Evolutionary conservation across 2,888 invertebrate species (phyloP).

Genomic region (Microctonus hyperodae): DNA sequence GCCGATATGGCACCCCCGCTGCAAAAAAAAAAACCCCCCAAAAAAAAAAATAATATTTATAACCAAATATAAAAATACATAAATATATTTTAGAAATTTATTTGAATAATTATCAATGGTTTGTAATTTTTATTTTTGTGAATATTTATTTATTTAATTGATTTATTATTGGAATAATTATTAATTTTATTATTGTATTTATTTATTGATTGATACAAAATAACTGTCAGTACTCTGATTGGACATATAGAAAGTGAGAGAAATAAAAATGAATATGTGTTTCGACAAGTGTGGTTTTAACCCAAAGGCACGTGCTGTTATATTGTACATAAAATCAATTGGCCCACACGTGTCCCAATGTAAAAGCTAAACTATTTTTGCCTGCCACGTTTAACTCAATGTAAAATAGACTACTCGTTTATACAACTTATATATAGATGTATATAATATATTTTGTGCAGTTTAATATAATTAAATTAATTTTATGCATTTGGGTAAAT

Average conservation of each 20-base stretch:
- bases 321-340: slow-evolving; percentile 45
- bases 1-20: slow-evolving; percentile 58
- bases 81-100: no score
- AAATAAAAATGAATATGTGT: slow-evolving; percentile 39
- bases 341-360: slow-evolving; percentile 37
- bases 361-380: slow-evolving; percentile 26
- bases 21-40: slow-evolving; percentile 36
- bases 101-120: no score
- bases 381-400: slow-evolving; percentile 30
- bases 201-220: background rate
- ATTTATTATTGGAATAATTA: background rate
- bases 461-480: slow-evolving; percentile 26
- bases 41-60: background rate
- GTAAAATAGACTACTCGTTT: slow-evolving; percentile 32
- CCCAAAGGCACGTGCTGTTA: slow-evolving; percentile 51
- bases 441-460: slow-evolving; percentile 24
- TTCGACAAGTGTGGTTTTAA: slow-evolving; percentile 58
- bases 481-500: background rate
- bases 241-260: background rate
- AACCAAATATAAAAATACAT: background rate
- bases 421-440: slow-evolving; percentile 10
- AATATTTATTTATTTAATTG: no score
- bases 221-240: slow-evolving; percentile 10
- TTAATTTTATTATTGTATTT: background rate
- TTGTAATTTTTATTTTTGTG: no score